Percentiles rank a stretch among this genome's conserved stretches.
Evolutionary conservation across 2,113 vertebrate species (phyloP).

Genomic region (Alexandromys fortis): DNA sequence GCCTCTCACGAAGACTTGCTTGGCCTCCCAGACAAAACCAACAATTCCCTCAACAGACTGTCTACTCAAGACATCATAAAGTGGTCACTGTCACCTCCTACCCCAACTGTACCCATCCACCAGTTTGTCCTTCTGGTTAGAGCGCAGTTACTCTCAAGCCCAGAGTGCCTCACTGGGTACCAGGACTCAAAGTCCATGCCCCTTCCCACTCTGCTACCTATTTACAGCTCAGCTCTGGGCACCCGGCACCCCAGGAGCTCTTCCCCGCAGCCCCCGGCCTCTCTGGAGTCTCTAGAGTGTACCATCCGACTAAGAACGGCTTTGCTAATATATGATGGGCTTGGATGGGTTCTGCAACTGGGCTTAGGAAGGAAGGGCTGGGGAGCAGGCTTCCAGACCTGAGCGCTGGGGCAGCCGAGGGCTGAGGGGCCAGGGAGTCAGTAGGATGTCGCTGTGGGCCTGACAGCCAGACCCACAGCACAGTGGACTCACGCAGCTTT

Average conservation of each 20-base stretch:
- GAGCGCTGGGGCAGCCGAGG: not conserved
- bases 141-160: fast-evolving
- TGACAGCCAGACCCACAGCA: not conserved
- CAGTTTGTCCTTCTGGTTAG: not conserved
- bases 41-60: not conserved
- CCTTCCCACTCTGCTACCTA: no score
- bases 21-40: not conserved
- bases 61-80: fast-evolving
- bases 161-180: not conserved
- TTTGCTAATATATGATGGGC: not conserved
- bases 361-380: not conserved
- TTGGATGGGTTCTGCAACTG: not conserved
- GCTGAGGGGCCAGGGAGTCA: no score
- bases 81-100: not conserved
- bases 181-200: no score
- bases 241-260: no score
- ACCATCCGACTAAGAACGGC: not conserved
- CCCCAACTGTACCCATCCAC: no score
- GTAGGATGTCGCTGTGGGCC: not conserved
- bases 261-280: not conserved
- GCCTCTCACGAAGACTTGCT: not conserved
- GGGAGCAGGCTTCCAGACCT: not conserved
- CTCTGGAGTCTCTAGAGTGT: not conserved
- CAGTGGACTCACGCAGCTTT: not conserved
- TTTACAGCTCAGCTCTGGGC: not conserved